Evolutionary conservation across 2,797 vertebrate genomes (phyloP).

Genomic region (Enteromius viviparus): DNA sequence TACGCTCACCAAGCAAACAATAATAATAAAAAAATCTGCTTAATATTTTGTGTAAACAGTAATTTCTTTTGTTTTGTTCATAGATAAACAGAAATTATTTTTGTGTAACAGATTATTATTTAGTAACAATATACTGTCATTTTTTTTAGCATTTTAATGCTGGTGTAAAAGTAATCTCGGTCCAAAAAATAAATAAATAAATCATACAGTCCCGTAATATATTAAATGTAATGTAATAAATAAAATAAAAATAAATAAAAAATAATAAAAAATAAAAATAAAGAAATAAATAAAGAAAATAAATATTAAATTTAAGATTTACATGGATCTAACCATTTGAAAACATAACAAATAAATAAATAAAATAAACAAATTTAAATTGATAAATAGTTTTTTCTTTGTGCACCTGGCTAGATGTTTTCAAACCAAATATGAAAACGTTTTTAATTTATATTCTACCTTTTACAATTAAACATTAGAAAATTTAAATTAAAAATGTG

Average conservation of each 20-base stretch:
- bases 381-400: no score
- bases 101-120: background rate
- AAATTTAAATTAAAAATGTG: no score
- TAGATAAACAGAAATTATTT: background rate
- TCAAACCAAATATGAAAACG: background rate
- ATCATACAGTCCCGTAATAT: background rate
- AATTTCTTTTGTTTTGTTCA: background rate
- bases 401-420: background rate
- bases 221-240: no score
- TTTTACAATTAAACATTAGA: background rate
- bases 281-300: background rate
- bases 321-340: background rate
- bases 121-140: background rate
- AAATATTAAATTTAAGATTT: background rate
- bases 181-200: background rate
- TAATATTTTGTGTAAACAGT: background rate
- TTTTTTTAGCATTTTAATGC: background rate
- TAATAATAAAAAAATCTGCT: background rate
- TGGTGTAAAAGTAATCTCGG: background rate
- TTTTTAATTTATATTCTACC: background rate
- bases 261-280: no score
- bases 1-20: background rate
- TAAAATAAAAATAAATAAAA: no score
- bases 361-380: background rate
- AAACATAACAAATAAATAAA: background rate